Conservation (phyloP, 2,888 invertebrate species). For the Aphrophora alni region DNA sequence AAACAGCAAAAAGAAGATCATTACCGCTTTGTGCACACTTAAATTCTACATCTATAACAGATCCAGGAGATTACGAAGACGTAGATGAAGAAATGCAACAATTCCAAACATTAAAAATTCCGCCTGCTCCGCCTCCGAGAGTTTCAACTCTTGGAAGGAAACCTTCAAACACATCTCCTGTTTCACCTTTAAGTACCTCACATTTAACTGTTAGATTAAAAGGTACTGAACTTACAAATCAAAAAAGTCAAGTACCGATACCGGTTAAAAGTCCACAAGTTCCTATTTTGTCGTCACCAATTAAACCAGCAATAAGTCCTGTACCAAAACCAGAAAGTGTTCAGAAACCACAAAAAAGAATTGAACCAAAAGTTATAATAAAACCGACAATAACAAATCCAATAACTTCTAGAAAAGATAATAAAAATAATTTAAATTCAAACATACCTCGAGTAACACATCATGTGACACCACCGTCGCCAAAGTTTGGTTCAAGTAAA, state of each 20-base stretch:
- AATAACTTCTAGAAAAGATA: constrained; percentile 53
- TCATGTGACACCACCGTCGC: constrained; percentile 43
- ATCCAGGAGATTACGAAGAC: constrained; percentile 47
- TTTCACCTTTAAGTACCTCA: constrained; percentile 27
- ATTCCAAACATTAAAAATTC: constrained; percentile 52
- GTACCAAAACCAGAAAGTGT: not conserved
- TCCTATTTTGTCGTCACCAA: constrained; percentile 1
- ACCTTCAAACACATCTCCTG: constrained; percentile 48
- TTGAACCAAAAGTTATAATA: constrained; percentile 67
- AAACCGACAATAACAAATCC: constrained; percentile 62
- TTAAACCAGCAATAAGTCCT: not conserved
- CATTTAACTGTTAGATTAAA: constrained; percentile 37
- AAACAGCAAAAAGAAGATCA: constrained; percentile 34
- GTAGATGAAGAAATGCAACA: constrained; percentile 19
- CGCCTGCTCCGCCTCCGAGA: constrained; percentile 78
- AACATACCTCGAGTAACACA: constrained; percentile 46
- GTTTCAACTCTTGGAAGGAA: constrained; percentile 71
- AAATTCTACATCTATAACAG: constrained; percentile 9
- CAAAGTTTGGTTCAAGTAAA: constrained; percentile 35
- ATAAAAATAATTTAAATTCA: constrained; percentile 40
- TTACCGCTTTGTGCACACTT: constrained; percentile 27
- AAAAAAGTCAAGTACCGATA: constrained; percentile 59
- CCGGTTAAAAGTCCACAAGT: constrained; percentile 28
- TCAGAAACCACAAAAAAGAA: constrained; percentile 37
- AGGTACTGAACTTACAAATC: constrained; percentile 52